Conservation (phyloP, 2,888 invertebrate genomes). For the Chloroclysta siterata region DNA sequence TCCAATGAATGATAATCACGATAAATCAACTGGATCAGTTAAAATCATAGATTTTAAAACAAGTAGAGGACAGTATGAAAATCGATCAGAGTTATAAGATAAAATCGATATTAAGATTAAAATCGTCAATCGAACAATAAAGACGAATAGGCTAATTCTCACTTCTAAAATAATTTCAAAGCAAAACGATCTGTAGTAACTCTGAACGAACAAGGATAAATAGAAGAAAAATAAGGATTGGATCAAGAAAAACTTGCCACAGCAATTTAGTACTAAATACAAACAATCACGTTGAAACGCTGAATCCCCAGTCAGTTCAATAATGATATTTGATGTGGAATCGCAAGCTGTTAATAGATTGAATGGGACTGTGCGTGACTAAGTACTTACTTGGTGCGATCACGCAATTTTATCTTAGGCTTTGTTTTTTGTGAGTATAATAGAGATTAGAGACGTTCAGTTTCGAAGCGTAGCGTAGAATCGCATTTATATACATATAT, state of each 20-base stretch:
- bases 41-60: too few relatives aligned
- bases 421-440: conserved; percentile 7
- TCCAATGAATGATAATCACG: too few relatives aligned
- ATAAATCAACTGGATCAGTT: too few relatives aligned
- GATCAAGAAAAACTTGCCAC: background rate
- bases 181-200: background rate
- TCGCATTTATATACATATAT: too few relatives aligned
- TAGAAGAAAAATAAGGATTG: background rate
- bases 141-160: too few relatives aligned
- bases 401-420: conserved; percentile 32
- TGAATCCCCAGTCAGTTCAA: conserved; percentile 45
- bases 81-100: too few relatives aligned
- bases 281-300: conserved; percentile 44
- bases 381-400: conserved; percentile 34
- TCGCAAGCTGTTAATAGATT: conserved; percentile 30
- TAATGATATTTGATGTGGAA: conserved; percentile 47
- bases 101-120: too few relatives aligned
- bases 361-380: conserved; percentile 45
- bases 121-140: too few relatives aligned
- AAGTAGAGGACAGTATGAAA: too few relatives aligned
- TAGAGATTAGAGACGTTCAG: background rate
- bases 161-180: background rate
- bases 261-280: background rate
- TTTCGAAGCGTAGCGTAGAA: too few relatives aligned
- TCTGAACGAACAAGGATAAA: background rate